phyloP scores from a whole-genome alignment of 2,888 invertebrate species.

The Yponomeuta cagnagella region DNA sequence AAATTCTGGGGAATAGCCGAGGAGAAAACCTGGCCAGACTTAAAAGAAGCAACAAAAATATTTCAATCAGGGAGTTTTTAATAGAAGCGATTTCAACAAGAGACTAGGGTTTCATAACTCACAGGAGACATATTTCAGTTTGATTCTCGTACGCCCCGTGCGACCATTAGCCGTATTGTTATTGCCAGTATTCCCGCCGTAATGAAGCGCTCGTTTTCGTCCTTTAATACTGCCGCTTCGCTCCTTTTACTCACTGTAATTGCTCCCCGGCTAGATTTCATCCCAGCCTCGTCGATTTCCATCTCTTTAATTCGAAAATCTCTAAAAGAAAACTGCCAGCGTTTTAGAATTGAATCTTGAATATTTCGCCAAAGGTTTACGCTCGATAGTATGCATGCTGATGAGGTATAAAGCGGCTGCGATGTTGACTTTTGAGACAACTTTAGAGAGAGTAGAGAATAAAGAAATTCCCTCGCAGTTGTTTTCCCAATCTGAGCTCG shows the following conservation, averaged over 20 bases:
- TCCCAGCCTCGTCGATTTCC: constrained; percentile 48
- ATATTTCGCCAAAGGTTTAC: constrained; percentile 34
- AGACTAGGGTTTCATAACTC: constrained; percentile 42
- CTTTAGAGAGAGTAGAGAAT: constrained; percentile 39
- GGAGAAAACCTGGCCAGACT: not conserved
- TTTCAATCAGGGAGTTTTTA: constrained; percentile 16
- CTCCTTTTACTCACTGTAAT: constrained; percentile 57
- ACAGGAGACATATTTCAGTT: constrained; percentile 45
- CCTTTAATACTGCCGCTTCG: constrained; percentile 63
- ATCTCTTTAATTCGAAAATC: constrained; percentile 26
- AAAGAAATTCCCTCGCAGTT: constrained; percentile 47
- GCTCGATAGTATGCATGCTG: constrained; percentile 42
- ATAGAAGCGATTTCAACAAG: constrained; percentile 22
- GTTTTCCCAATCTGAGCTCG: constrained; percentile 45
- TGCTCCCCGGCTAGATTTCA: constrained; percentile 55
- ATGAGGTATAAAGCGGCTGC: constrained; percentile 47
- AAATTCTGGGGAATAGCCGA: too few species aligned
- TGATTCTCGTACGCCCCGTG: constrained; percentile 31
- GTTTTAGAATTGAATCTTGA: constrained; percentile 35
- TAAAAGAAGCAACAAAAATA: not conserved
- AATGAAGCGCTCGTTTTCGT: constrained; percentile 72
- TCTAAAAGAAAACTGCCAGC: constrained; percentile 7
- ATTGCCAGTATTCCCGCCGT: constrained; percentile 63
- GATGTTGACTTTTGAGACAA: constrained; percentile 54
- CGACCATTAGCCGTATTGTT: constrained; percentile 70